Conservation (phyloP, 92 coral and sea anemone species). For the Actinernus sp. region DNA sequence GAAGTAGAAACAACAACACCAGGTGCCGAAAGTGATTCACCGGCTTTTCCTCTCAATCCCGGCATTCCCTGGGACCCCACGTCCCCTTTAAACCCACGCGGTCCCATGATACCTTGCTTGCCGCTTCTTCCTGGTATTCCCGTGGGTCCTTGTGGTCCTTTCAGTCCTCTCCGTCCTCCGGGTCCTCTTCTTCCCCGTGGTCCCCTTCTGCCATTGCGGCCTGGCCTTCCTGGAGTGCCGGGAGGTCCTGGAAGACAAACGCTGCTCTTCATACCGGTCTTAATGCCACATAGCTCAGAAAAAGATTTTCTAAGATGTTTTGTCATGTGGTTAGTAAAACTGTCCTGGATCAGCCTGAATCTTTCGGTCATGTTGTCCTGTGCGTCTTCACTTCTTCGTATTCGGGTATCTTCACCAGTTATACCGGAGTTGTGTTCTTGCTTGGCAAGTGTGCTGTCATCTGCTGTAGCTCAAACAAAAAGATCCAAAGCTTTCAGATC, state of each 20-base stretch:
- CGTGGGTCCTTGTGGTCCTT: slow-evolving; percentile 20
- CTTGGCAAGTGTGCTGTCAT: too few species aligned
- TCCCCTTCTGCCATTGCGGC: slow-evolving; percentile 27
- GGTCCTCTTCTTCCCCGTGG: slow-evolving; percentile 13
- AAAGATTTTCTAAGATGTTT: too few species aligned
- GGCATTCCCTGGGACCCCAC: slow-evolving; percentile 15
- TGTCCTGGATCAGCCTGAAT: too few species aligned
- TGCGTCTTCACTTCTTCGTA: too few species aligned
- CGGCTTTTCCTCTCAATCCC: slow-evolving; percentile 25
- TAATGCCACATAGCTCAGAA: too few species aligned
- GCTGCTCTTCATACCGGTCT: not conserved
- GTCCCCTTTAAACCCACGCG: slow-evolving; percentile 5
- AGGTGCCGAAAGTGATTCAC: slow-evolving; percentile 12
- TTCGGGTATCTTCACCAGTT: too few species aligned
- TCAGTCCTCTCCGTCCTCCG: slow-evolving; percentile 23
- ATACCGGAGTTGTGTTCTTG: too few species aligned
- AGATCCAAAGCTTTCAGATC: too few species aligned
- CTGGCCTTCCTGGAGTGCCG: slow-evolving; percentile 39
- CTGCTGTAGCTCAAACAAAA: too few species aligned
- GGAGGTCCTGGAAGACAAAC: slow-evolving; percentile 32
- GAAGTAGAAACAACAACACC: slow-evolving; percentile 8
- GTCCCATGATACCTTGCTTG: slow-evolving; percentile 17
- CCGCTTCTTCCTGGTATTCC: slow-evolving; percentile 14
- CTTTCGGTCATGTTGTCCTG: too few species aligned
- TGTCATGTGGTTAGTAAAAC: too few species aligned